phyloP scores from a whole-genome alignment of 2,113 vertebrate genomes.

The Oxyura jamaicensis region DNA sequence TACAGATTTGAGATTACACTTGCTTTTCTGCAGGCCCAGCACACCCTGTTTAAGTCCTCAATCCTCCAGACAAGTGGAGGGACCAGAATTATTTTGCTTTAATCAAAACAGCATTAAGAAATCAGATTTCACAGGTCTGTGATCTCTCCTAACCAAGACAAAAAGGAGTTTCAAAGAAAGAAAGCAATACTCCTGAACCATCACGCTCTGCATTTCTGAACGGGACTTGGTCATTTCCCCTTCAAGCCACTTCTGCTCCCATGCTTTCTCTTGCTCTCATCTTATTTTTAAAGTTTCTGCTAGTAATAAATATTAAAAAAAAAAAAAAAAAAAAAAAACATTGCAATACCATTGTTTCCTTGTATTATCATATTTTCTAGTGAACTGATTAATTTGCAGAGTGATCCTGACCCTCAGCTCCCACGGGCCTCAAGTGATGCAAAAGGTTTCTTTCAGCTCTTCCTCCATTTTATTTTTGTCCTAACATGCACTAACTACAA shows the following conservation, averaged over 20 bases:
- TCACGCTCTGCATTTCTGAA: neutral
- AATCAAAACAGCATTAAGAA: neutral
- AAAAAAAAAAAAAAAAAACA: neutral
- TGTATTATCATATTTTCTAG: neutral
- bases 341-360: neutral
- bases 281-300: constrained; percentile 43
- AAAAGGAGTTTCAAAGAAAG: neutral
- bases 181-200: neutral
- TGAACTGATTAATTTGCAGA: constrained; percentile 23
- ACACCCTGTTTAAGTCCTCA: neutral
- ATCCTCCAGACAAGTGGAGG: neutral
- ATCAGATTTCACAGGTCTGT: neutral
- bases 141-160: neutral
- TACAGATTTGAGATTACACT: neutral
- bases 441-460: constrained; percentile 19
- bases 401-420: constrained; percentile 17
- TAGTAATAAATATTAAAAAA: neutral
- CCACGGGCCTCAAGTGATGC: constrained; percentile 14
- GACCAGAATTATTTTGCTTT: neutral
- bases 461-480: constrained; percentile 49
- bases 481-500: neutral
- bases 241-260: neutral
- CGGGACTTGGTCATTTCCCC: neutral
- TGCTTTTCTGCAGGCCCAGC: neutral
- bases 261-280: neutral